A percentile compares a stretch with the other conserved stretches of the same genome.
Conservation (phyloP, 1,140 invertebrate genomes). For the Drosophila funebris region DNA sequence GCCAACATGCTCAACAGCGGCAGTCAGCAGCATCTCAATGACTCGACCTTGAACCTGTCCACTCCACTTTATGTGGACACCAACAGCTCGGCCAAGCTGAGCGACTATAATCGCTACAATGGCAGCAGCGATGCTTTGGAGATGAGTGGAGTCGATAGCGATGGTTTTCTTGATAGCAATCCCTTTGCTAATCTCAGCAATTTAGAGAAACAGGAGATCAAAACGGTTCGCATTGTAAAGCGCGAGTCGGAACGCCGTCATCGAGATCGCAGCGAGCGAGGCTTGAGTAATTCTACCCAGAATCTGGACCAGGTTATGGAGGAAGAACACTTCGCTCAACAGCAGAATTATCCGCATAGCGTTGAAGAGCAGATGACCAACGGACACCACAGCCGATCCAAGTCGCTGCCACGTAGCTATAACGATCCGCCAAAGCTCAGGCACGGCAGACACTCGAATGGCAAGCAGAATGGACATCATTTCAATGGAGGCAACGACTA, state of each 20-base stretch:
- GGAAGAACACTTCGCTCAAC: constrained; percentile 82
- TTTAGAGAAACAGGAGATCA: constrained; percentile 94
- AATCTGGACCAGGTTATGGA: constrained; percentile 86
- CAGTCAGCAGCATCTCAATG: constrained; percentile 65
- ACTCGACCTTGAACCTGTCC: constrained; percentile 73
- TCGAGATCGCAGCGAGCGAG: constrained; percentile 87
- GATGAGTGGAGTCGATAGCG: constrained; percentile 83
- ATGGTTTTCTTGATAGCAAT: constrained; percentile 84
- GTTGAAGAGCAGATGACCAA: constrained; percentile 68
- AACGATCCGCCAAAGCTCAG: constrained; percentile 69
- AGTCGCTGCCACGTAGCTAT: constrained; percentile 75
- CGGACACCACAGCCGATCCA: constrained; percentile 70
- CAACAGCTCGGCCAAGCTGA: constrained; percentile 71
- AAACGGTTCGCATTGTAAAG: constrained; percentile 97
- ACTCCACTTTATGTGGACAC: constrained; percentile 86
- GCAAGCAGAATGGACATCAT: constrained; percentile 71
- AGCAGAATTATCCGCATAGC: constrained; percentile 46
- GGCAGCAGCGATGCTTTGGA: constrained; percentile 76
- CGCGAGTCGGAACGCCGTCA: constrained; percentile 93
- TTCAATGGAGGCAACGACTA: constrained; percentile 60
- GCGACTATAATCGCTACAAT: constrained; percentile 76
- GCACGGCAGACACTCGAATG: constrained; percentile 60
- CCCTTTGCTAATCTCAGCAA: constrained; percentile 89
- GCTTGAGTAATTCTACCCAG: constrained; percentile 75
- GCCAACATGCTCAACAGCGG: constrained; percentile 85